Base-by-base conservation (phyloP, 1,140 invertebrate species). In the Drosophila sp. region DNA sequence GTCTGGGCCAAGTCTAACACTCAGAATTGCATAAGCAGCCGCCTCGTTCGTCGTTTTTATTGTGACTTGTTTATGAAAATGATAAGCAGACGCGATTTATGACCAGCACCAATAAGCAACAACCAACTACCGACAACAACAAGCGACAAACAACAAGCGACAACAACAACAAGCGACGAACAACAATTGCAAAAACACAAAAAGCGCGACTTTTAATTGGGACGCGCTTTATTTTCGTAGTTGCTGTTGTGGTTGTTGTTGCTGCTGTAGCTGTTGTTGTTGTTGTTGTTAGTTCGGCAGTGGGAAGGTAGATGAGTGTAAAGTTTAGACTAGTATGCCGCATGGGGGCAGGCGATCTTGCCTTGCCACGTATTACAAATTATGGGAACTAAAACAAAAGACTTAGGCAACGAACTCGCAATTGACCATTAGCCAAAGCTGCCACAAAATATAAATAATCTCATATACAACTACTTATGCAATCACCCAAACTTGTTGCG, bases 31-130 rank as follows among this genome's bases (percentile, higher is more conserved):
- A 87, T 83, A 90, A 90, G 89, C 54, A 56, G 54, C 34, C 64
- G 61, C 59, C 63, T 54, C 54, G 56, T 67, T 59, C 57, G 58
- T 54, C 58, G 66, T 63, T 76, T 76, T 77, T 74, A 76, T 77
- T 78, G 70, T 78, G 79, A 82, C 63, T 89, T 89, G 87, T 90
- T 90, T 90, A 87, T 90, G 87, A 90, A 89, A 87, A 87, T 90
- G 87, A 90, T 90, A 90, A 90, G 86, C 86, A 80, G 72, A 76
- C 64, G 76, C 79, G 76, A 87, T 89, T 87, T 87, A 87, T 87
- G 83, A 78, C 72, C 79, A 78, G 71, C 65, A 73, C 40, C 59
- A 53, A 34, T 13, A 51, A 25, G 27, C 65, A 46, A 50, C 18
- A 45, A 56, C 14, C 50, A 41, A 38, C 69, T 34, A 65, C 11